Evolutionary conservation across 37 sponge, comb jelly and placozoan genomes (phyloP).

Genomic region (Corticium candelabrum): DNA sequence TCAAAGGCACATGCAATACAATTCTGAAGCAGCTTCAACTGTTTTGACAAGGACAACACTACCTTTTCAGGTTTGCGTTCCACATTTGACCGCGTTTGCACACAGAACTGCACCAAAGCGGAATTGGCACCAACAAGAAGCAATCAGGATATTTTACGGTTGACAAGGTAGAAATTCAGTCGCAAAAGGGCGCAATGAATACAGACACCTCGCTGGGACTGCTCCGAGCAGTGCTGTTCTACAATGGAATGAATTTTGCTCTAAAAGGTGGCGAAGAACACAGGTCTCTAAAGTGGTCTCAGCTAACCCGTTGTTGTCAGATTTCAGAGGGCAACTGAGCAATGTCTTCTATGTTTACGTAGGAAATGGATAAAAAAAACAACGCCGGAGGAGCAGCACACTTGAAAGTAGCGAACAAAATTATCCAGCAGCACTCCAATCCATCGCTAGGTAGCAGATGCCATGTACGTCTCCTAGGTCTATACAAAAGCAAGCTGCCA

Average conservation of each 20-base stretch:
- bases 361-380: conserved; percentile 32
- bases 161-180: too few relatives aligned
- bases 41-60: too few relatives aligned
- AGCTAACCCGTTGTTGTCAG: not conserved
- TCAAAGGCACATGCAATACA: too few relatives aligned
- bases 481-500: too few relatives aligned
- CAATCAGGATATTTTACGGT: too few relatives aligned
- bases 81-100: too few relatives aligned
- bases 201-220: not conserved
- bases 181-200: too few relatives aligned
- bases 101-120: too few relatives aligned
- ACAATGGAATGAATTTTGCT: not conserved
- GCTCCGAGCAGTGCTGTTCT: not conserved
- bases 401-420: conserved; percentile 22
- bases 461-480: conserved; percentile 5
- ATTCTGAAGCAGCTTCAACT: too few relatives aligned
- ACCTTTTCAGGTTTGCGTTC: too few relatives aligned
- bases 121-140: too few relatives aligned
- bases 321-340: not conserved
- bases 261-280: not conserved
- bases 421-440: not conserved
- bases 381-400: conserved; percentile 15
- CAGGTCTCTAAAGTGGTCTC: not conserved
- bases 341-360: conserved; percentile 11
- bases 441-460: not conserved